Evolutionary conservation across 2,113 vertebrate genomes (phyloP).

Genomic region (Pristiophorus japonicus): DNA sequence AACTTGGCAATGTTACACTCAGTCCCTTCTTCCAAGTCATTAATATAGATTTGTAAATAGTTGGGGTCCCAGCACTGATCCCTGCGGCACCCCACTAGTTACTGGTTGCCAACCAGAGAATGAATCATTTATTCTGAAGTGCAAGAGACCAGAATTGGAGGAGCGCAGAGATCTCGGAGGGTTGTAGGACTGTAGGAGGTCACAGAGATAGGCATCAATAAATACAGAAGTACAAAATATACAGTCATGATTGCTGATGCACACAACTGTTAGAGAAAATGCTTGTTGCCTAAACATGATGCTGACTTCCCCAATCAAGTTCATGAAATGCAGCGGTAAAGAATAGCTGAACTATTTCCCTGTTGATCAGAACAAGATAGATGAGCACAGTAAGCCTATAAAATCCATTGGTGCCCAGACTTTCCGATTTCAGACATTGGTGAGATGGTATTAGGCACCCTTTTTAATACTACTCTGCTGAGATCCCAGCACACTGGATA

Average conservation of each 20-base stretch:
- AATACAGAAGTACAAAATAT: neutral
- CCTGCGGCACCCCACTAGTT: too few species aligned
- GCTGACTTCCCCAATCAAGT: neutral
- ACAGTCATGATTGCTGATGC: neutral
- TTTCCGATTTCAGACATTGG: neutral
- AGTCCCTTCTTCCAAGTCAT: too few species aligned
- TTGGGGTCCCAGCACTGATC: too few species aligned
- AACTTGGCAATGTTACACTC: too few species aligned
- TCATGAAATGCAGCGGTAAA: neutral
- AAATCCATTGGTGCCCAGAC: neutral
- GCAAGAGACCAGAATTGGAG: neutral
- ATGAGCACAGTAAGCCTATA: neutral
- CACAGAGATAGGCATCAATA: neutral
- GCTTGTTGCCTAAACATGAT: neutral
- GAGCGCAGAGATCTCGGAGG: neutral
- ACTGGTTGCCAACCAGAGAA: too few species aligned
- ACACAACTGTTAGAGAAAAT: neutral
- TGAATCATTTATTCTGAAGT: too few species aligned
- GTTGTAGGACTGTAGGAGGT: neutral
- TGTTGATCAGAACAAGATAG: neutral
- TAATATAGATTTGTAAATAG: too few species aligned
- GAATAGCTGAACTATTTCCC: neutral
- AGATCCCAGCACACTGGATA: neutral
- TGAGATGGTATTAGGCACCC: neutral
- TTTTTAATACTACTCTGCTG: neutral